These are phyloP conservation scores for Parauchenoglanis punctatus DNA, from an alignment of 2,797 vertebrate genomes.

Conservation along the genomic window DNA sequence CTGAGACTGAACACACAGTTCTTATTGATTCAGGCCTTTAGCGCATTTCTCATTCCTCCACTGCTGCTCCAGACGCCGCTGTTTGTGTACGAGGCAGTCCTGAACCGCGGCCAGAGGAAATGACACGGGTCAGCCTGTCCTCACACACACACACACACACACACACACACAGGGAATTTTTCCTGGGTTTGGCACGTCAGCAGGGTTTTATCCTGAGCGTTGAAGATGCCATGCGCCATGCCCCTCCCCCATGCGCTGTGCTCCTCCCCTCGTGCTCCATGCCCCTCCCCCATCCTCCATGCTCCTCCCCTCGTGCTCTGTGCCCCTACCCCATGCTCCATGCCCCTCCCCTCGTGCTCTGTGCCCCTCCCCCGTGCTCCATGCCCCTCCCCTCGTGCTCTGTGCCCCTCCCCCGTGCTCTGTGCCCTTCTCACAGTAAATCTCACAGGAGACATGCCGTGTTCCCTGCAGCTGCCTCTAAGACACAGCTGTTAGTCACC, in stretches of 20 bases:
- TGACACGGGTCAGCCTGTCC: constrained; percentile 7
- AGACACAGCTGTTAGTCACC: not conserved
- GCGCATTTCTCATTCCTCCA: not conserved
- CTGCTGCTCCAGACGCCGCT: not conserved
- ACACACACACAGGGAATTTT: not conserved
- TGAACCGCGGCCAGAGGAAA: constrained; percentile 15
- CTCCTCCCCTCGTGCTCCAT: constrained; percentile 7
- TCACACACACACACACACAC: constrained; percentile 5
- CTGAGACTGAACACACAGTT: constrained; percentile 2
- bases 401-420: no score
- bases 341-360: not conserved
- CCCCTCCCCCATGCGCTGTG: no score
- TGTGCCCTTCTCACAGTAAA: no score
- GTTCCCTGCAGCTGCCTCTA: not conserved
- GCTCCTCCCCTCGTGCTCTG: not conserved
- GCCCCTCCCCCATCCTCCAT: constrained; percentile 23
- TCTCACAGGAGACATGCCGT: not conserved
- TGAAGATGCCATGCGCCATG: constrained; percentile 4
- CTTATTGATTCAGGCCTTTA: constrained; percentile 23
- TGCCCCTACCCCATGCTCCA: constrained; percentile 21
- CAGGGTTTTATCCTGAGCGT: constrained; percentile 4
- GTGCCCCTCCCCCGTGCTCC: no score
- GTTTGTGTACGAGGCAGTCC: not conserved
- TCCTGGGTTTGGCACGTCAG: not conserved
- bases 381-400: no score